Percentiles rank a stretch among this genome's conserved stretches.
These are phyloP conservation scores for Danionella cerebrum DNA, from an alignment of 2,113 vertebrate genomes.

Conservation along the genomic window DNA sequence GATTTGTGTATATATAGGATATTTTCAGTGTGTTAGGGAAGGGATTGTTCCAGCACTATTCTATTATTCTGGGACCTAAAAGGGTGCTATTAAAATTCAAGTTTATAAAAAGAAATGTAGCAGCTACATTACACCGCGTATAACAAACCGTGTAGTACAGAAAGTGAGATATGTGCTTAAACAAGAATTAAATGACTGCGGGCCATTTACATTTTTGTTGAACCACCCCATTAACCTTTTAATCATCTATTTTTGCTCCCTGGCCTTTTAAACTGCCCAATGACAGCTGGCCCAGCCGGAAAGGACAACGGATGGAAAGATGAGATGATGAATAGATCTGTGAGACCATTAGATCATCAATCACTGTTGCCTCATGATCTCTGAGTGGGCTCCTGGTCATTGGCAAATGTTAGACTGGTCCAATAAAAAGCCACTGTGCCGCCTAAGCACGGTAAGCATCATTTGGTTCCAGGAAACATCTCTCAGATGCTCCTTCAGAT, in stretches of 20 bases:
- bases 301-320: conserved; percentile 29
- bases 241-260: not conserved
- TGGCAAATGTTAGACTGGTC: conserved; percentile 54
- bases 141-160: too few species aligned
- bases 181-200: too few species aligned
- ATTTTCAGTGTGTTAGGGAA: too few species aligned
- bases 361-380: conserved; percentile 67
- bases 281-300: conserved; percentile 33
- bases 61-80: too few species aligned
- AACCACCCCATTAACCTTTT: not conserved
- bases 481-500: conserved; percentile 50
- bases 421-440: conserved; percentile 63
- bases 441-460: conserved; percentile 57
- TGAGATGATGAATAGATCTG: not conserved
- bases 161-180: too few species aligned
- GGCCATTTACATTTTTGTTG: not conserved
- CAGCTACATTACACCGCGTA: too few species aligned
- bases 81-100: too few species aligned
- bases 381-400: conserved; percentile 51
- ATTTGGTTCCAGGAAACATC: conserved; percentile 39
- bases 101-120: too few species aligned
- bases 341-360: conserved; percentile 69
- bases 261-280: not conserved
- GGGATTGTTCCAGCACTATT: too few species aligned
- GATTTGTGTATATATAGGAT: too few species aligned